Base-by-base conservation (phyloP, 2,113 vertebrate species). In the Jacana jacana region DNA sequence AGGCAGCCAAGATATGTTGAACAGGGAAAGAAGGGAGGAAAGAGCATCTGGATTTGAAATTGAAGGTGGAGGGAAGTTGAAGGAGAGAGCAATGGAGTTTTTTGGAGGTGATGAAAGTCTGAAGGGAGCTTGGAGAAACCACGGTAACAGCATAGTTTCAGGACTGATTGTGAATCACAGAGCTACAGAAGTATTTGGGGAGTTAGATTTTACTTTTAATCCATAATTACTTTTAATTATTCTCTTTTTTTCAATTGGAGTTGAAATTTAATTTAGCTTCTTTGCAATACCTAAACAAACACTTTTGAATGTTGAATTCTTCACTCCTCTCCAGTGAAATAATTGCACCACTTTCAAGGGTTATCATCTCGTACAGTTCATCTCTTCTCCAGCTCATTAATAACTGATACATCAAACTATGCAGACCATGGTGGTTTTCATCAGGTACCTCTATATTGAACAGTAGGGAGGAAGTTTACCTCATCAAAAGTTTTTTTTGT, bases 211-310 rank as follows among this genome's bases (percentile, higher is more conserved):
- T 77, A 63, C 90, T 95, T 89, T 96, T 87, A 89, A 84, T 30
- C 17, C 30, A 30, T 64, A 95, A 88, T 86, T 81, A 28, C 42
- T 71, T 96, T 57, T 90, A 72, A 88, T 83, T 91, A 46, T 86
- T 79, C 4, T 49, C 33, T 57, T 72, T 73, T 87, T 92, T 79
- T 71, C 46, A 71, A 4, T 39, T 81, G 16, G n/a, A 79, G 54
- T 68, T 93, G 17, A 88, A 92, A 89, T 65, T 80, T 69, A 82
- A 94, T 94, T 94, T 94, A 64, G 35, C 35, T 91, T 81, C 35
- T 91, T 81, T 87, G 19, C 65, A 76, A 76, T 72, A 92, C 48
- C 63, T 79, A 84, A 94, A 51, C 40, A 87, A 94, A 83, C n/a
- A 79, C 19, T 86, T 65, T 40, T 79, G 51, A 95, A 79, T 12